phyloP scores from a whole-genome alignment of 2,888 invertebrate genomes.

The Macroteleia sp. region DNA sequence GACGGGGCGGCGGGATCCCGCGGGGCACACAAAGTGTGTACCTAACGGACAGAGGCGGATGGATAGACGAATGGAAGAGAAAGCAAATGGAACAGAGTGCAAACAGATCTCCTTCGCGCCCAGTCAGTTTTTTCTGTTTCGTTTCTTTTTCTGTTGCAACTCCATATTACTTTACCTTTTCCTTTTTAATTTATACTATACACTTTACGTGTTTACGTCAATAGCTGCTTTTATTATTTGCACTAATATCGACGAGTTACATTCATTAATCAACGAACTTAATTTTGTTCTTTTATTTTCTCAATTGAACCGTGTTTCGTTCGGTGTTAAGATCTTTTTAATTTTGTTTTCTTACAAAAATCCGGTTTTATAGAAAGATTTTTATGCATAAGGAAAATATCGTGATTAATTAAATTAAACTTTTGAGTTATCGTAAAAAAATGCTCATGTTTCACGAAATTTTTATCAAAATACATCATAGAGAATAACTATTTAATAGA shows the following conservation, averaged over 20 bases:
- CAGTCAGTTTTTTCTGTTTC: conserved; percentile 32
- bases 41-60: conserved; percentile 65
- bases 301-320: too few relatives aligned
- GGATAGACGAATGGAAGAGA: conserved; percentile 62
- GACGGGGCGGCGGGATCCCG: conserved; percentile 79
- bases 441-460: too few relatives aligned
- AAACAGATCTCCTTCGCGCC: conserved; percentile 61
- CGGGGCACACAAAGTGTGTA: conserved; percentile 73
- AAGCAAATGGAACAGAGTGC: conserved; percentile 61
- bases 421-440: too few relatives aligned
- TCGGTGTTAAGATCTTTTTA: too few relatives aligned
- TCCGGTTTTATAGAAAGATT: too few relatives aligned
- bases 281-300: too few relatives aligned
- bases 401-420: too few relatives aligned
- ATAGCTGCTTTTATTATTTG: conserved; percentile 36
- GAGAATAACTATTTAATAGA: too few relatives aligned
- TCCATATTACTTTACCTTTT: conserved; percentile 54
- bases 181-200: conserved; percentile 49
- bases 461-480: too few relatives aligned
- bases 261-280: conserved; percentile 31
- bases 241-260: conserved; percentile 23
- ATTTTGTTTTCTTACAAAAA: too few relatives aligned
- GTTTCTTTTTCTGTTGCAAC: conserved; percentile 47
- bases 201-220: conserved; percentile 36
- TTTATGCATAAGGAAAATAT: too few relatives aligned